A percentile compares a stretch with the other conserved stretches of the same genome.
Conservation (phyloP, 2,888 invertebrate species). For the Sinohyriopsis cumingii region DNA sequence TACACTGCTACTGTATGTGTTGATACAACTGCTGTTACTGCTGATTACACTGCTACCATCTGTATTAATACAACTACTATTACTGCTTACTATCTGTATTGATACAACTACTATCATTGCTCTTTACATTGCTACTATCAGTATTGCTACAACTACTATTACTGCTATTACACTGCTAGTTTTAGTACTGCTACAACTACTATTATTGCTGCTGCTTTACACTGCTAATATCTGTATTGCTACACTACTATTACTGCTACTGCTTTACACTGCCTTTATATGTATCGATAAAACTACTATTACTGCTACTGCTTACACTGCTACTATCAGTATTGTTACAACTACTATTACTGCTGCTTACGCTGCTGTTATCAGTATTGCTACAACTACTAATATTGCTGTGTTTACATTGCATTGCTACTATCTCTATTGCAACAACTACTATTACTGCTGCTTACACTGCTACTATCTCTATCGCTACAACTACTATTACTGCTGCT, state of each 20-base stretch:
- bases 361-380: slow-evolving; percentile 12
- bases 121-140: slow-evolving; percentile 12
- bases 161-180: slow-evolving; percentile 1
- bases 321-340: slow-evolving; percentile 16
- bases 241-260: slow-evolving; percentile 3
- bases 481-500: slow-evolving; percentile 17
- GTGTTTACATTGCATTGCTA: slow-evolving; percentile 8
- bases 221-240: slow-evolving; percentile 1
- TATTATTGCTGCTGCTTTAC: slow-evolving; percentile 4
- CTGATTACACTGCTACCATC: slow-evolving; percentile 4
- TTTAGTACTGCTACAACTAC: slow-evolving; percentile 3
- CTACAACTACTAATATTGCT: slow-evolving; percentile 18
- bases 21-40: slow-evolving; percentile 7
- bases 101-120: slow-evolving; percentile 13
- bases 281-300: slow-evolving; percentile 6
- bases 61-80: slow-evolving; percentile 6
- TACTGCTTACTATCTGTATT: slow-evolving; percentile 8
- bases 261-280: neutral
- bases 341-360: slow-evolving; percentile 16
- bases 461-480: slow-evolving; percentile 14
- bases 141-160: slow-evolving; percentile 5
- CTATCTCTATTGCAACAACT: slow-evolving; percentile 13
- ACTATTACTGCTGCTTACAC: slow-evolving; percentile 19
- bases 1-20: neutral
- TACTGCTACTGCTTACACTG: slow-evolving; percentile 13